Base-by-base conservation (phyloP, 2,113 vertebrate genomes). In the Thymallus thymallus region DNA sequence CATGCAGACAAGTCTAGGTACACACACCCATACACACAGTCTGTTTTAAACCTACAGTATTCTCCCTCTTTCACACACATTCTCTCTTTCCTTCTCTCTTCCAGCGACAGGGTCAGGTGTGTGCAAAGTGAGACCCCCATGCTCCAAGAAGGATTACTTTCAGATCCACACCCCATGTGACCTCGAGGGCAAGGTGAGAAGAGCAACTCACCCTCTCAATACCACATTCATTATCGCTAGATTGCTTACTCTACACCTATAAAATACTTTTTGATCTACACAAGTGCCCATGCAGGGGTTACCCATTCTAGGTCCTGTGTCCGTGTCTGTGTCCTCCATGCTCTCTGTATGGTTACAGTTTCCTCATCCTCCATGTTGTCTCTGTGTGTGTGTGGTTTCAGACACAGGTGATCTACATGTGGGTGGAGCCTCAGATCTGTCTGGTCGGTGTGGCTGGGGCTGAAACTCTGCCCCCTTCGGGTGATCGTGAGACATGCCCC, bases 361-460 rank as follows among this genome's bases (percentile, higher is more conserved):
- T 41, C 45, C 45, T 66, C 14, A 13, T 32, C 24, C 14, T 1
- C 24, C 63, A 5, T 35, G 26, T 58, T 51, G 29, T 32, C 7
- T 45, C 29, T 65, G 4, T n/a, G 18, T 56, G 0, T 80, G 5
- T 79, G 48, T 77, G 2, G 68, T 73, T 86, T n/a, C 87, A 99
- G 98, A 99, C 97, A 1, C 96, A 94, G 85, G 85, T 98, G 74
- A 94, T 95, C 76, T 97, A 95, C 87, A 98, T 96, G 76, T 99
- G 98, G 98, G 94, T 98, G 51, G 93, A 97, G 76, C 96, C 98
- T 2, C 96, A 95, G 92, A 95, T 99, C 87, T 99, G 98, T 88
- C 87, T 94, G 76, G 96, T 97, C 22, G 92, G 92, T 48, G 85
- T 95, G 24, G 61, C 88, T 0, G 84, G 91, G 76, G 95, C 96